Percentiles rank a stretch among this genome's conserved stretches.
phyloP scores from a whole-genome alignment of 2,113 vertebrate genomes.

The Phrynosoma platyrhinos region DNA sequence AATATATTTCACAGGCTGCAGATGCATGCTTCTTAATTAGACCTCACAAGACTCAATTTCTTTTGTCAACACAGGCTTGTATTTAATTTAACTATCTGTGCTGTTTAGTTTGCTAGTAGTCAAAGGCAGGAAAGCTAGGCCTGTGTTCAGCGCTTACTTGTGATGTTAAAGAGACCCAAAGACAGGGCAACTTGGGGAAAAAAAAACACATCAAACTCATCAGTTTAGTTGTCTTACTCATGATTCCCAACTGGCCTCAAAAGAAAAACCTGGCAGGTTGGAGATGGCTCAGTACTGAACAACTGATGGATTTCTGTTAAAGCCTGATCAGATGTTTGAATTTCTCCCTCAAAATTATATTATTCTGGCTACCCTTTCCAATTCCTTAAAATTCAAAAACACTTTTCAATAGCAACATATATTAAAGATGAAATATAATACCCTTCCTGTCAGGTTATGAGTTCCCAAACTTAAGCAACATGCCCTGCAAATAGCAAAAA shows the following conservation, averaged over 20 bases:
- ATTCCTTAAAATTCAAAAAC: neutral
- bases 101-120: neutral
- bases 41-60: too few relatives aligned
- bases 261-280: neutral
- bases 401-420: neutral
- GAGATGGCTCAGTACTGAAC: neutral
- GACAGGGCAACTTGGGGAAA: neutral
- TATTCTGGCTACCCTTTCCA: neutral
- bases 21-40: neutral
- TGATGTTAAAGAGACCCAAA: neutral
- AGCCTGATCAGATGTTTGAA: neutral
- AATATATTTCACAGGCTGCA: neutral
- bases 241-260: too few relatives aligned
- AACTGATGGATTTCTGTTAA: neutral
- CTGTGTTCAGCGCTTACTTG: neutral
- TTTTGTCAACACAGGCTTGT: too few relatives aligned
- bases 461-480: neutral
- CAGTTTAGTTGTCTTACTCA: too few relatives aligned
- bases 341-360: neutral
- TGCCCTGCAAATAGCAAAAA: neutral
- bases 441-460: neutral
- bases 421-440: neutral
- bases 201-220: too few relatives aligned
- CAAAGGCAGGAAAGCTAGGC: neutral
- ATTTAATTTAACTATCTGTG: too few relatives aligned